Evolutionary conservation across 2,797 vertebrate genomes (phyloP).

Genomic region (Cossypha heuglini): DNA sequence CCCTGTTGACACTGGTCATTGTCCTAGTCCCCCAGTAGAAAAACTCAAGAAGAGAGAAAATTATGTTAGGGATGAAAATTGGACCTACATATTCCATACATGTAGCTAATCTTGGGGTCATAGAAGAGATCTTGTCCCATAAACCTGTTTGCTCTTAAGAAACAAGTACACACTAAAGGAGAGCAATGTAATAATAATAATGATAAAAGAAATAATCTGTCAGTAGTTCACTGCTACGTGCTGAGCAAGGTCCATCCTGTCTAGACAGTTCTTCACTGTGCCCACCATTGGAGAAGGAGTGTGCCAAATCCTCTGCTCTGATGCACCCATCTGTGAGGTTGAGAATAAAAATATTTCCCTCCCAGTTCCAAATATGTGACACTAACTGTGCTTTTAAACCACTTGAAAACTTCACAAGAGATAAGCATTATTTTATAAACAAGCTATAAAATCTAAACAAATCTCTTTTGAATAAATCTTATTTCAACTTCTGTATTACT

Average conservation of each 20-base stretch:
- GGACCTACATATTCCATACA: rapidly evolving
- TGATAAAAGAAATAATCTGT: not conserved
- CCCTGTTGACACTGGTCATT: not conserved
- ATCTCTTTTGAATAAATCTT: not conserved
- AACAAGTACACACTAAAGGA: not conserved
- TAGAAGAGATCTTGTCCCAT: not conserved
- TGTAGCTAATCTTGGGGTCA: rapidly evolving
- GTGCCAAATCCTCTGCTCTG: not conserved
- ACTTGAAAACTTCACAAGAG: constrained; percentile 6
- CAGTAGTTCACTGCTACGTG: not conserved
- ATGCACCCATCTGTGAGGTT: not conserved
- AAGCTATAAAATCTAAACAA: constrained; percentile 24
- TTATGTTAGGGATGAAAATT: not conserved
- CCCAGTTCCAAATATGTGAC: not conserved
- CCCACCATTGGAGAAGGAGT: not conserved
- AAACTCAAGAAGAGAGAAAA: not conserved
- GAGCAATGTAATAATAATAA: not conserved
- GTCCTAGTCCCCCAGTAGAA: not conserved
- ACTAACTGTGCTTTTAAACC: constrained; percentile 17
- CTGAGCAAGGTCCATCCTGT: not conserved
- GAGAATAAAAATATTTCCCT: constrained; percentile 6
- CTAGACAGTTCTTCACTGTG: not conserved
- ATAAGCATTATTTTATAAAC: constrained; percentile 42
- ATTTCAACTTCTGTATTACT: constrained; percentile 42
- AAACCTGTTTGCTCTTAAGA: not conserved